Percentiles rank a stretch among this genome's conserved stretches.
phyloP scores from a whole-genome alignment of 2,888 invertebrate species.

The Trachelus troglodyta region DNA sequence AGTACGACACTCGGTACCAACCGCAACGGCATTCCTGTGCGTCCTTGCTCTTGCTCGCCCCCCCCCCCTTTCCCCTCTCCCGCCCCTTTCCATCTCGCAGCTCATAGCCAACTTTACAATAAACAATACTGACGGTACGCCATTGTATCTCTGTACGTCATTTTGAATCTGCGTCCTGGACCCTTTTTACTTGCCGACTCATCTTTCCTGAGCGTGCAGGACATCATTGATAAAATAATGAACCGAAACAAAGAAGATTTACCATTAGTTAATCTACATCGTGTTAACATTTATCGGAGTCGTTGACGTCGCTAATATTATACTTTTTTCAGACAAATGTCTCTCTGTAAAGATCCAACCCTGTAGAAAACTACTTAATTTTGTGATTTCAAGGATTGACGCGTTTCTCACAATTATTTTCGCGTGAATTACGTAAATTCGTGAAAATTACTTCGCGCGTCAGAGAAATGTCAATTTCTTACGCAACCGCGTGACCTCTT shows the following conservation, averaged over 20 bases:
- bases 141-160: conserved; percentile 36
- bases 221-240: neutral
- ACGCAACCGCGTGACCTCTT: neutral
- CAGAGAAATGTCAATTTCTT: neutral
- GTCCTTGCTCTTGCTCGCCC: conserved; percentile 25
- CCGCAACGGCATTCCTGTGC: conserved; percentile 40
- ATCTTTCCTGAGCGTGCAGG: neutral
- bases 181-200: conserved; percentile 11
- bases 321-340: neutral
- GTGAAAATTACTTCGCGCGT: neutral
- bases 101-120: conserved; percentile 27
- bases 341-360: too few relatives aligned
- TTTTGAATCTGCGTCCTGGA: conserved; percentile 19
- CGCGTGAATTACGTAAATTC: neutral
- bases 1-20: conserved; percentile 32
- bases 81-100: conserved; percentile 24
- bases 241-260: neutral
- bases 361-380: neutral
- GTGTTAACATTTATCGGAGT: neutral
- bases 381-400: neutral
- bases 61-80: neutral
- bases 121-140: conserved; percentile 40
- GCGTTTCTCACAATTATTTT: too few relatives aligned
- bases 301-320: neutral
- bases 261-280: neutral